A percentile compares a stretch with the other conserved stretches of the same genome.
phyloP scores from a whole-genome alignment of 2,113 vertebrate species.

The Gavialis gangeticus region DNA sequence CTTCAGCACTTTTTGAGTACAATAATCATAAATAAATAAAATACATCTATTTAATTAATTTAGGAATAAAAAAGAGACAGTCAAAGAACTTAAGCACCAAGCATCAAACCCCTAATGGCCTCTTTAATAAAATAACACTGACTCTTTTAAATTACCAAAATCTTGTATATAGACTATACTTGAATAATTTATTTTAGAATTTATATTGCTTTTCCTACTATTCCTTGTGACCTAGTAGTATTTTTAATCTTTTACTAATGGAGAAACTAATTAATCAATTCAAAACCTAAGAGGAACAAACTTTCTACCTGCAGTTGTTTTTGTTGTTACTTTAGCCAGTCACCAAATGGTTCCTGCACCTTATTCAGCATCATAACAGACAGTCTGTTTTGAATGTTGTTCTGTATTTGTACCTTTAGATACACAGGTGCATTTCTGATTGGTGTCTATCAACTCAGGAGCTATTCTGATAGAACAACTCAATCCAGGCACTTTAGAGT shows the following conservation, averaged over 20 bases:
- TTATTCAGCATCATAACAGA: background rate
- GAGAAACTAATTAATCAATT: too few relatives aligned
- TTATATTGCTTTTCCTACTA: background rate
- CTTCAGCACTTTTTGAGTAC: background rate
- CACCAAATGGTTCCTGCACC: background rate
- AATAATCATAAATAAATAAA: background rate
- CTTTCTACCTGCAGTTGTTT: background rate
- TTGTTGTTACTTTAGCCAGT: background rate
- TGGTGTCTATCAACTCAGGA: background rate
- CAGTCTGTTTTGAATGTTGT: background rate
- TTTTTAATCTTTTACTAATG: too few relatives aligned
- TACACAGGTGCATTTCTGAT: background rate
- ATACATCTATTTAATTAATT: background rate
- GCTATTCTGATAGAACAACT: background rate
- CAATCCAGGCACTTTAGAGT: background rate
- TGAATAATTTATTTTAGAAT: background rate
- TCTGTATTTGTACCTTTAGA: background rate
- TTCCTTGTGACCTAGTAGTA: background rate
- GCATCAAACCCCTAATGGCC: background rate
- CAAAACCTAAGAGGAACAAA: background rate
- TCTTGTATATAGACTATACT: background rate
- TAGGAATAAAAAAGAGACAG: background rate
- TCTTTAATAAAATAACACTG: background rate
- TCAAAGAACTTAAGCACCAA: background rate
- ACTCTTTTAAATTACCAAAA: background rate